Conservation (phyloP, 2,113 vertebrate species). For the Seriola quinqueradiata region DNA sequence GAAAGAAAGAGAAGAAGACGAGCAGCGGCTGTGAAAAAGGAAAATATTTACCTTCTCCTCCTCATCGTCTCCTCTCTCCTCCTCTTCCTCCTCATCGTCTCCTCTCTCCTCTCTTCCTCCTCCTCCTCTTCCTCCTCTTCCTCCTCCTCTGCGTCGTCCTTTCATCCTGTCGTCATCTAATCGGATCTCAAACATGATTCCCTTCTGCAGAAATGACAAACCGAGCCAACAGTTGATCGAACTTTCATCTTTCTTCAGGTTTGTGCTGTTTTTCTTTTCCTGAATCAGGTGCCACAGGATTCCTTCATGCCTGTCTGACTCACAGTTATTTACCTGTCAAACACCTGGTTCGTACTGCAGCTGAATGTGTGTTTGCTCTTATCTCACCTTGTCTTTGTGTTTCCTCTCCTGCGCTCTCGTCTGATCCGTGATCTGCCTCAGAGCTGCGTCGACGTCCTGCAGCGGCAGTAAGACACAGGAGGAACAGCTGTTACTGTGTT, state of each 20-base stretch:
- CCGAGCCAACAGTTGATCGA: not conserved
- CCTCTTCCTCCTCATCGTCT: constrained; percentile 2
- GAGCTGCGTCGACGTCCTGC: constrained; percentile 81
- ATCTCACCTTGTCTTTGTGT: constrained; percentile 84
- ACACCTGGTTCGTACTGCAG: too few relatives aligned
- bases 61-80: constrained; percentile 3
- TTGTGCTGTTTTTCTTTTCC: too few relatives aligned
- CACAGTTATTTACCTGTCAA: too few relatives aligned
- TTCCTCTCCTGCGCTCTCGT: constrained; percentile 71
- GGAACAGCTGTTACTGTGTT: not conserved
- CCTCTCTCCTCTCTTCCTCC: constrained; percentile 21
- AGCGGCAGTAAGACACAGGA: not conserved
- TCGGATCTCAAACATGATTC: constrained; percentile 92
- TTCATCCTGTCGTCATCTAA: constrained; percentile 75
- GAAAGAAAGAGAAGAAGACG: not conserved
- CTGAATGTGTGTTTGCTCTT: not conserved
- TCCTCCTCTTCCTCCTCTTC: constrained; percentile 13
- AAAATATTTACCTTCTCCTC: constrained; percentile 15
- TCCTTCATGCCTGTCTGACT: too few relatives aligned
- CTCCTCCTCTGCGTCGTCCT: constrained; percentile 12
- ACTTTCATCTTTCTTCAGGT: not conserved
- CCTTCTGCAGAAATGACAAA: constrained; percentile 81
- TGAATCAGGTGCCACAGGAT: too few relatives aligned
- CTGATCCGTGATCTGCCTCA: constrained; percentile 78
- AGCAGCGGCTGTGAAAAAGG: not conserved